Evolutionary conservation across 2,888 invertebrate species (phyloP).

Genomic region (Sphaeridia pumilis): DNA sequence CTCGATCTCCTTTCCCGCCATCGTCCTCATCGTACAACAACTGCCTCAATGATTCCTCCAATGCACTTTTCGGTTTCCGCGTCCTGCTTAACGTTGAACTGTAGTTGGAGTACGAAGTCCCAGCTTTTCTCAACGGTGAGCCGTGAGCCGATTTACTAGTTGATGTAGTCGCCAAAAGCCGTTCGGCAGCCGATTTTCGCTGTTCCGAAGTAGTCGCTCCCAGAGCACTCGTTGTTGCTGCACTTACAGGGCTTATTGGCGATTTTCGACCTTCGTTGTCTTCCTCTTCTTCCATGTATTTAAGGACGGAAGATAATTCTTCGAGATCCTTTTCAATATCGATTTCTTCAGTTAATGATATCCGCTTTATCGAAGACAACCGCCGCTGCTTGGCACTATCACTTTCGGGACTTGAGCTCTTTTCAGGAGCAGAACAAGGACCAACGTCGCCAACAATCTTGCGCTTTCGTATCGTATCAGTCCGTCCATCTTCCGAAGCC

Average conservation of each 20-base stretch:
- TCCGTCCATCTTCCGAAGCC: neutral
- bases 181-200: no score
- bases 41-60: slow-evolving; percentile 33
- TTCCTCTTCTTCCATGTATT: neutral
- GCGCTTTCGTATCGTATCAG: no score
- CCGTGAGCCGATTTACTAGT: neutral
- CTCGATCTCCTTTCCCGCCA: no score
- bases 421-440: neutral
- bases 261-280: no score
- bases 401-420: neutral
- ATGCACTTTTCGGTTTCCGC: slow-evolving; percentile 19
- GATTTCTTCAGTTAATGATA: neutral
- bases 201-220: no score
- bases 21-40: slow-evolving; percentile 24
- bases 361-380: neutral
- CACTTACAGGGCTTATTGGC: no score
- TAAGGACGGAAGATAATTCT: neutral
- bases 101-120: neutral
- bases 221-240: no score
- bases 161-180: neutral
- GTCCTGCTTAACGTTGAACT: neutral
- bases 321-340: slow-evolving; percentile 1
- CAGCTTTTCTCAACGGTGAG: neutral
- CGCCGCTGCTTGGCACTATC: neutral
- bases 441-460: no score